Conservation (phyloP, 2,888 invertebrate species). For the Melanophora roralis region DNA sequence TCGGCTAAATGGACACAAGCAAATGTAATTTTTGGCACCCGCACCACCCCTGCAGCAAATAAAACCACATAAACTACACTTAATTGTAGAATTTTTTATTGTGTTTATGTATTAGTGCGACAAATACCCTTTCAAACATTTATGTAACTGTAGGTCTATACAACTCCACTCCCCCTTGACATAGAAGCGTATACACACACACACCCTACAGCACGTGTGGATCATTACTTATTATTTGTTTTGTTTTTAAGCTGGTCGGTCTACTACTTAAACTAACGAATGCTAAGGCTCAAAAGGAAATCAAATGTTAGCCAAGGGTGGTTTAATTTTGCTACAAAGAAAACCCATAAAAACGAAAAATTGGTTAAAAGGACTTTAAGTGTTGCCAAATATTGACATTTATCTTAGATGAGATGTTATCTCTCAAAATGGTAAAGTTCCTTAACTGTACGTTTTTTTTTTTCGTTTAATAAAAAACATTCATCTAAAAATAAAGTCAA, state of each 20-base stretch:
- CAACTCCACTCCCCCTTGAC: not conserved
- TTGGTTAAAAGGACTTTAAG: not conserved
- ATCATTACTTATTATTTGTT: constrained; percentile 50
- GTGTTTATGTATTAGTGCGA: not conserved
- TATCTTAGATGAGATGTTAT: constrained; percentile 24
- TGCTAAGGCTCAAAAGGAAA: not conserved
- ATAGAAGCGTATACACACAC: not conserved
- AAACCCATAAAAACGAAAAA: not conserved
- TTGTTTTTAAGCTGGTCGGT: not conserved
- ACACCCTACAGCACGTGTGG: constrained; percentile 27
- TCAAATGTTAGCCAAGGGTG: not conserved
- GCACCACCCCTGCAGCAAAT: not conserved
- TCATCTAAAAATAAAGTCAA: not conserved
- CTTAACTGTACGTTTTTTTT: too few relatives aligned
- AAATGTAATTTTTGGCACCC: not conserved
- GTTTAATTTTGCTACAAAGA: too few relatives aligned
- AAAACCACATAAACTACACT: constrained; percentile 13
- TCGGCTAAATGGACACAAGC: not conserved
- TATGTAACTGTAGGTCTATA: too few relatives aligned
- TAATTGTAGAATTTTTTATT: constrained; percentile 1
- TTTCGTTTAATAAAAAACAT: too few relatives aligned
- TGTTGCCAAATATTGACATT: constrained; percentile 31
- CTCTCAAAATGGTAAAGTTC: not conserved
- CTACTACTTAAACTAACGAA: not conserved
- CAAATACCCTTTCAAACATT: not conserved